Evolutionary conservation across 23 tunicate species (phyloP), one percentile per base, ranked within the genome.

Genomic region (Styela plicata): DNA sequence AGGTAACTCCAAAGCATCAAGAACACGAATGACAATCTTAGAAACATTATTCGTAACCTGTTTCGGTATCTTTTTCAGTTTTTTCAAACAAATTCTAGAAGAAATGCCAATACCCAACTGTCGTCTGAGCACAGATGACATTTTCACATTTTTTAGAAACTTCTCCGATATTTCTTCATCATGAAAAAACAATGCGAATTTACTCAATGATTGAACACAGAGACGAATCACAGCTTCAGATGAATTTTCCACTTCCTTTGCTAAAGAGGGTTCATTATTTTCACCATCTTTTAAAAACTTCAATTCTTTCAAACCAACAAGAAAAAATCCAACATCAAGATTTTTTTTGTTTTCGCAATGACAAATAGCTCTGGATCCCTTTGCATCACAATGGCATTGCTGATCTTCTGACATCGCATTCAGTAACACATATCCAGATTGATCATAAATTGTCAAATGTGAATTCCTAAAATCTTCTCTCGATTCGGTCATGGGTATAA

Each of bases 171-270:
- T 27, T 24, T 66, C 31, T 3, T 68, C 53, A 23, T 25, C 25
- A 0, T 7, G 77, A 57, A 64, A 74, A 31, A 78, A 35, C 93
- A 88, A 75, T 2, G 88, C 84, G 75, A 75, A 88, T 57, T 88
- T 78, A 80, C 89, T 88, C 24, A 61, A 69, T n/a, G 92, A 73
- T 25, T 84, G 98, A 68, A 93, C 70, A 76, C 85, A 93, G 79
- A 93, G 76, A 23, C 93, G 86, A 2, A 88, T 86, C 33, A 93
- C 89, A 78, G 81, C 87, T 33, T 66, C 24, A 22, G 74, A 29
- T 1, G 70, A 22, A 22, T 78, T 23, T 32, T 32, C 10, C 13
- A 31, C 44, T 13, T 32, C 71, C 7, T 5, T 17, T 66, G 71
- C 71, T 28, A 17, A 66, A 66, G 71, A 3, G 31, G 7, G 5